Percentiles rank a stretch among this genome's conserved stretches.
phyloP scores from a whole-genome alignment of 2,797 vertebrate genomes.

The Brachyrhaphis roseni region DNA sequence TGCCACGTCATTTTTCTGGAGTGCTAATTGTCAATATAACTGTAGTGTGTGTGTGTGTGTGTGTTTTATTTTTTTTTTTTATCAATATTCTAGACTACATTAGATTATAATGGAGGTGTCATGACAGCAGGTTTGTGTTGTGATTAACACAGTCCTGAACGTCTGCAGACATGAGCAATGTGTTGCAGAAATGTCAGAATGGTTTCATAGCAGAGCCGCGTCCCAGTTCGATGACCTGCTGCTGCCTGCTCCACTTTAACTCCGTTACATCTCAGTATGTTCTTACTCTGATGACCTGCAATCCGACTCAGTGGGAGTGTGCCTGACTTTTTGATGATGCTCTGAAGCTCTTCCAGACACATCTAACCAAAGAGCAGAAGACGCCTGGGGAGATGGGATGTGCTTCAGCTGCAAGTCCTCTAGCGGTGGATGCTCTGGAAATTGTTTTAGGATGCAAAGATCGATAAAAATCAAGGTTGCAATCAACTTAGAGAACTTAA shows the following conservation, averaged over 20 bases:
- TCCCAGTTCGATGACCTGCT: constrained; percentile 66
- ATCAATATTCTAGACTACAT: constrained; percentile 2
- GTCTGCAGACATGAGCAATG: neutral
- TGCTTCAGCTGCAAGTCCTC: neutral
- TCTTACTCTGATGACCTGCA: constrained; percentile 42
- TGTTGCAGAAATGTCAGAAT: constrained; percentile 33
- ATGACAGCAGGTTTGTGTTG: neutral
- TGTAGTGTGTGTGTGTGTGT: too few species aligned
- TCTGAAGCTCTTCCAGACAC: constrained; percentile 33
- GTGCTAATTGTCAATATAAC: neutral
- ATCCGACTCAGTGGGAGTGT: constrained; percentile 47
- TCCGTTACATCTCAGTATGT: constrained; percentile 48
- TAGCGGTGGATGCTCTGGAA: constrained; percentile 12
- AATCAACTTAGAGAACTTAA: neutral
- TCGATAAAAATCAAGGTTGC: neutral
- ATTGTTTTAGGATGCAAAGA: neutral
- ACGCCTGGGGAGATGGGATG: constrained; percentile 1
- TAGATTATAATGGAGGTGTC: neutral
- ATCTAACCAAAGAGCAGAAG: constrained; percentile 17
- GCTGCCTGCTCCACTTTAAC: constrained; percentile 65
- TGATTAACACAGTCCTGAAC: neutral
- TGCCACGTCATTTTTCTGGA: neutral
- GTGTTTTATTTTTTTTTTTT: neutral
- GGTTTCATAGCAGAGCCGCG: constrained; percentile 32
- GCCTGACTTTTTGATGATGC: constrained; percentile 34